phyloP scores from a whole-genome alignment of 2,888 invertebrate genomes.

The Sinotaia quadrata region DNA sequence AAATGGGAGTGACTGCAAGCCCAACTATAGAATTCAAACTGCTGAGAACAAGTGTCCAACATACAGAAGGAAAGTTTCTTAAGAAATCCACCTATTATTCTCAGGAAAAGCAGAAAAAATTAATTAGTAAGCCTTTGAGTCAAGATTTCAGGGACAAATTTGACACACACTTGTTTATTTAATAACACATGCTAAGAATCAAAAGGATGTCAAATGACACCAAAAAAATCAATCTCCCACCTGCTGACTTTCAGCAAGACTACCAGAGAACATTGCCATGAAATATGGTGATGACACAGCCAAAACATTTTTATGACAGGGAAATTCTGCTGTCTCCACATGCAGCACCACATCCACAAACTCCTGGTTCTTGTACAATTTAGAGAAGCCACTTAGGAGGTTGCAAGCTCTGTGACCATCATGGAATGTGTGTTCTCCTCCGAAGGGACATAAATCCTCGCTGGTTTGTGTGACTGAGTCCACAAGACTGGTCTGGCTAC shows the following conservation, averaged over 20 bases:
- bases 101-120: neutral
- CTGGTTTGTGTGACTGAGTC: conserved; percentile 43
- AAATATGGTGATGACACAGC: conserved; percentile 70
- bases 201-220: too few relatives aligned
- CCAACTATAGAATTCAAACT: too few relatives aligned
- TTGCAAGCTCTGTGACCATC: conserved; percentile 60
- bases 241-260: conserved; percentile 63
- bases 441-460: conserved; percentile 34
- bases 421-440: conserved; percentile 49
- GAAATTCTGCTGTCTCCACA: conserved; percentile 60
- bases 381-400: conserved; percentile 54
- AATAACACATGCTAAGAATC: too few relatives aligned
- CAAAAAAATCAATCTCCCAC: neutral
- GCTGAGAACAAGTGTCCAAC: too few relatives aligned
- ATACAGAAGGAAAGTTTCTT: too few relatives aligned
- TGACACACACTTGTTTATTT: too few relatives aligned
- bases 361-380: conserved; percentile 63
- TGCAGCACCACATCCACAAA: conserved; percentile 66
- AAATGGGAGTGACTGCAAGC: too few relatives aligned
- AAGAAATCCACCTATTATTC: neutral
- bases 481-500: conserved; percentile 25
- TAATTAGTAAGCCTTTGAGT: neutral
- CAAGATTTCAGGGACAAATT: neutral
- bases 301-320: conserved; percentile 67
- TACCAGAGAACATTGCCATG: conserved; percentile 68